phyloP scores from a whole-genome alignment of 2,797 vertebrate genomes.

The Pygocentrus nattereri region DNA sequence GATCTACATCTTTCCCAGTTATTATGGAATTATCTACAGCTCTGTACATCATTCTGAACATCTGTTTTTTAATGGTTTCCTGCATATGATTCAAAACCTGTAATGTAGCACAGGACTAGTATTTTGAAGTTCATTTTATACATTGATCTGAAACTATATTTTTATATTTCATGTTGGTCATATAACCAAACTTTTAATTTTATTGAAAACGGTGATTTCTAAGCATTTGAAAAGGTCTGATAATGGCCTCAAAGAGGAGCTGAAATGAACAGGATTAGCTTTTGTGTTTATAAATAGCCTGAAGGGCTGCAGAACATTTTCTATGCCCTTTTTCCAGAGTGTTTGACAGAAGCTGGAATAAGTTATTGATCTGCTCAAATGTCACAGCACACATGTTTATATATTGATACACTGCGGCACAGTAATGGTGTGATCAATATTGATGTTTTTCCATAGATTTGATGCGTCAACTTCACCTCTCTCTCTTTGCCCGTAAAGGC shows the following conservation, averaged over 20 bases:
- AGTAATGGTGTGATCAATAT: constrained; percentile 42
- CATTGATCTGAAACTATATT: too few relatives aligned
- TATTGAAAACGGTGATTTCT: neutral
- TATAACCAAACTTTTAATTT: neutral
- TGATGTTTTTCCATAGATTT: constrained; percentile 41
- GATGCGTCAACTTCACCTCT: constrained; percentile 15
- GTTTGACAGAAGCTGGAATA: constrained; percentile 46
- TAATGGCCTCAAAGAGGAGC: neutral
- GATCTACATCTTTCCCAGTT: too few relatives aligned
- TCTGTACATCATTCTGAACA: too few relatives aligned
- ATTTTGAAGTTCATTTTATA: too few relatives aligned
- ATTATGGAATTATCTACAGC: too few relatives aligned
- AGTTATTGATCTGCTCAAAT: constrained; percentile 50
- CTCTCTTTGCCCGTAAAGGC: constrained; percentile 17
- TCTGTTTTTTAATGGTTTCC: too few relatives aligned
- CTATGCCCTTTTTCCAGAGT: constrained; percentile 34
- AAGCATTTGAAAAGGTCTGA: neutral
- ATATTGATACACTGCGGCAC: constrained; percentile 34
- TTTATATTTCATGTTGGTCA: too few relatives aligned
- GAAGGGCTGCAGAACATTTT: neutral
- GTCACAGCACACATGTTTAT: constrained; percentile 51
- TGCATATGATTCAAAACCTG: too few relatives aligned
- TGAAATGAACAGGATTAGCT: constrained; percentile 1
- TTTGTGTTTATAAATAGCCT: constrained; percentile 33
- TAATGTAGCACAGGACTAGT: too few relatives aligned